Evolutionary conservation across 2,113 vertebrate species (phyloP), one percentile per base, ranked within the genome.

Genomic region (Seriola quinqueradiata): DNA sequence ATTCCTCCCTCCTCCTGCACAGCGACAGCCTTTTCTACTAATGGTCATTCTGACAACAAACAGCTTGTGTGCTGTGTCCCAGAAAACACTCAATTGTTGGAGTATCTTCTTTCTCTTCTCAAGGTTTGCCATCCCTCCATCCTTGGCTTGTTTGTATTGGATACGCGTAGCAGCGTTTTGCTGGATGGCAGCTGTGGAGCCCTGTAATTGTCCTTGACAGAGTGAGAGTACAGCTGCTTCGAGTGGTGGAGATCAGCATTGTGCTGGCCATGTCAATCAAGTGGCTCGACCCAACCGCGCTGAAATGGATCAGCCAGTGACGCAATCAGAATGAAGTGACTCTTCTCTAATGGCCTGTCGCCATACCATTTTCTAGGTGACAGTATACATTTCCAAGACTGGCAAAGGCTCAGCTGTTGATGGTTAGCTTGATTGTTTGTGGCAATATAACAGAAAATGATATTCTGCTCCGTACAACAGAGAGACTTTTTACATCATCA

Each of bases 281-380:
- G 48, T 64, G 80, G 68, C 83, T 79, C 52, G 21, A 79, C 60
- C 64, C 73, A 75, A 72, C 58, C 8, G 0, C 58, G 63, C 81
- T 57, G 72, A 78, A 75, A 77, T n/a, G 38, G 73, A 86, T 88
- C 85, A 84, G 77, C 76, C 65, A 17, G 69, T 89, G 85, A 86
- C 32, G 28, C 81, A 71, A 81, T 76, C 68, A 58, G 81, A 92
- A 90, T 91, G 75, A 90, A 92, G 80, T 73, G 85, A 84, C 87
- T 89, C 82, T 78, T 89, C 86, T 88, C 81, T 93, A 94, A 94
- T 93, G 90, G 87, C 82, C 91, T 92, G 93, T 94, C 89, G 34
- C 85, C 70, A 59, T 25, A 77, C 74, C 71, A 87, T 87, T 91
- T 92, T 92, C 75, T 60, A 77, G 81, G 90, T 92, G 90, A 92